Conservation (phyloP, 2,797 vertebrate genomes). For the Coregonus sp. region DNA sequence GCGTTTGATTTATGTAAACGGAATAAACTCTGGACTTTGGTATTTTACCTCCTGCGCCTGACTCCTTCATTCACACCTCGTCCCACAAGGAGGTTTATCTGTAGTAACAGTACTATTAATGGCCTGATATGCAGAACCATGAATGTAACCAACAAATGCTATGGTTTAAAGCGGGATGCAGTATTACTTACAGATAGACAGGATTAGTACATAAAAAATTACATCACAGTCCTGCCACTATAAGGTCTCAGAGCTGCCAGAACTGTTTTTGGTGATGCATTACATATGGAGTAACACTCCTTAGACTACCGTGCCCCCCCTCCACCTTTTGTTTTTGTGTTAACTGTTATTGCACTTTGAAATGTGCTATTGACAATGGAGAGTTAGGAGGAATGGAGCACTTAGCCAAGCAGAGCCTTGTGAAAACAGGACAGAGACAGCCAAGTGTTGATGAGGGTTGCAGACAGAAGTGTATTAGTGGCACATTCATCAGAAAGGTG, state of each 20-base stretch:
- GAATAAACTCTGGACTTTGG: too few species aligned
- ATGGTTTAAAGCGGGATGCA: conserved; percentile 35
- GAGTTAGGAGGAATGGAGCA: conserved; percentile 29
- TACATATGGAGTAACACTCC: conserved; percentile 14
- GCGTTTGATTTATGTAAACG: too few species aligned
- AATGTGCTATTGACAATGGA: conserved; percentile 37
- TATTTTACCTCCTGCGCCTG: too few species aligned
- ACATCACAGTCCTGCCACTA: conserved; percentile 5
- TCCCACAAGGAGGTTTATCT: conserved; percentile 30
- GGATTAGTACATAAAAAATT: conserved; percentile 9
- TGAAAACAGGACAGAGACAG: conserved; percentile 61
- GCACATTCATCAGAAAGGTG: conserved; percentile 64
- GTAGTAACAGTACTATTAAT: conserved; percentile 48
- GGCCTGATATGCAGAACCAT: conserved; percentile 45
- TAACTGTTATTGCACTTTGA: conserved; percentile 69
- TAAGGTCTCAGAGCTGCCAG: not conserved
- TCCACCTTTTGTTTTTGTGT: conserved; percentile 67
- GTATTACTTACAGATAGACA: conserved; percentile 31
- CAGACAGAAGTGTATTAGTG: conserved; percentile 58
- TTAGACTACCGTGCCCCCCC: not conserved
- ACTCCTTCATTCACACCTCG: too few species aligned
- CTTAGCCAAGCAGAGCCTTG: conserved; percentile 52
- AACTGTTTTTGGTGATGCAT: conserved; percentile 5
- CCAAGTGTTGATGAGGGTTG: conserved; percentile 57
- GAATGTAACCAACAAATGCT: conserved; percentile 44